Evolutionary conservation across 2,113 vertebrate species (phyloP).

Genomic region (Columbina picui): DNA sequence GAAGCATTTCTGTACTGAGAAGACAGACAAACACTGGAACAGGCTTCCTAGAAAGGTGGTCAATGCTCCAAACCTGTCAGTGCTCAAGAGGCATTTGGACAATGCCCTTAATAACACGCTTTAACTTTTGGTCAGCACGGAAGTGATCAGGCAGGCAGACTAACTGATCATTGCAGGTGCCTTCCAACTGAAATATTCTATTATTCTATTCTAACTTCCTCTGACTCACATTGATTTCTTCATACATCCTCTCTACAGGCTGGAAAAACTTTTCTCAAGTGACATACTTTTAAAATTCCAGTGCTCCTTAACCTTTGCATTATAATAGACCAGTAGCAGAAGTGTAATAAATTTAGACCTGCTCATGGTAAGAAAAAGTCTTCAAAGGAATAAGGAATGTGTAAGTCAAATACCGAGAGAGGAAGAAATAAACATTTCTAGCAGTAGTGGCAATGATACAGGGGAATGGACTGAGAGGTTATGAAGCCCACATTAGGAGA

Average conservation of each 20-base stretch:
- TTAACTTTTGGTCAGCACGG: neutral
- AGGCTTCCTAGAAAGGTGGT: neutral
- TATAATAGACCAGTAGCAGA: neutral
- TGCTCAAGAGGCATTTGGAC: neutral
- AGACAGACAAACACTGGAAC: neutral
- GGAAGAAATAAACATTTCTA: neutral
- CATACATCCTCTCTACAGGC: neutral
- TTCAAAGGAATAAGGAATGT: neutral
- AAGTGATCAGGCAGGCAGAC: neutral
- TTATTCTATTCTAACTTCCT: neutral
- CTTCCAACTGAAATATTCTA: neutral
- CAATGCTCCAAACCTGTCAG: neutral
- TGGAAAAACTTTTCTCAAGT: neutral
- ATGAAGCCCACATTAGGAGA: neutral
- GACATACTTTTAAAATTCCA: neutral
- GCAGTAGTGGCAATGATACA: neutral
- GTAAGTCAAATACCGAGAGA: neutral
- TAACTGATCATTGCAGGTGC: rapidly evolving
- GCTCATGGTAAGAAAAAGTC: neutral
- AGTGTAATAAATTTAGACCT: neutral
- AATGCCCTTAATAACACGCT: neutral
- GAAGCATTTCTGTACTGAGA: neutral
- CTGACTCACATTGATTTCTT: neutral
- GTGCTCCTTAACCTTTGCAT: neutral
- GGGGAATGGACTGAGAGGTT: neutral